Base-by-base conservation (phyloP, 1,140 invertebrate genomes). In the Neuroterus valhalla region DNA sequence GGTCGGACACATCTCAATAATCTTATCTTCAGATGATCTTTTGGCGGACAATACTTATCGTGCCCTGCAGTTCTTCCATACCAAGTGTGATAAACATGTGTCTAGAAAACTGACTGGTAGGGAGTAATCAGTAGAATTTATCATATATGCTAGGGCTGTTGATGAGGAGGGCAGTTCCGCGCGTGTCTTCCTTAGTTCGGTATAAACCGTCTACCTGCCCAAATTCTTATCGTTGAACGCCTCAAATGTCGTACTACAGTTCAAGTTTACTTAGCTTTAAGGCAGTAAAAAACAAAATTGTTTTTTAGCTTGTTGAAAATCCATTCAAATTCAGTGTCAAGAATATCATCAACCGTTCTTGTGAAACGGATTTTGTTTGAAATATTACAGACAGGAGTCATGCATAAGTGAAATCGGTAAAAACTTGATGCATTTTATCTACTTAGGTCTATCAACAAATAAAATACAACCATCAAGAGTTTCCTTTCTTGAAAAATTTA, bases 111-210 rank as follows among this genome's bases (percentile, higher is more conserved):
- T n/a, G 23, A 62, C 73, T 76, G 81, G 81, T 78, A 80, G 79
- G 72, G 45, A 74, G 74, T 81, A 83, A 86, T 83, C 86, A 82
- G 82, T 74, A 55, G 70, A 82, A 81, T 85, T 83, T 82, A 83
- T 81, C 80, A 87, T 85, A 86, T 80, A 83, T 78, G 81, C 77
- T 79, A 81, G 79, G 72, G 78, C 74, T 71, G 74, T 66, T 79
- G 69, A 75, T 70, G 62, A 70, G 79, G 71, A 77, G 66, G 77
- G 70, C 77, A 87, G 84, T 87, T 81, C 74, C 72, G 69, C 72
- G 75, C 79, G 77, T 79, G 74, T 76, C 68, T 26, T 74, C n/a
- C 55, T 72, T 11, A 68, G 43, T 44, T 44, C n/a, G n/a, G n/a
- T n/a, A 26, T 44, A 68, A 68, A 68, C 26, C 38, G 17, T 43